These are phyloP conservation scores for Epizoanthus ramosus DNA, from an alignment of 92 coral and sea anemone genomes.

Conservation along the genomic window DNA sequence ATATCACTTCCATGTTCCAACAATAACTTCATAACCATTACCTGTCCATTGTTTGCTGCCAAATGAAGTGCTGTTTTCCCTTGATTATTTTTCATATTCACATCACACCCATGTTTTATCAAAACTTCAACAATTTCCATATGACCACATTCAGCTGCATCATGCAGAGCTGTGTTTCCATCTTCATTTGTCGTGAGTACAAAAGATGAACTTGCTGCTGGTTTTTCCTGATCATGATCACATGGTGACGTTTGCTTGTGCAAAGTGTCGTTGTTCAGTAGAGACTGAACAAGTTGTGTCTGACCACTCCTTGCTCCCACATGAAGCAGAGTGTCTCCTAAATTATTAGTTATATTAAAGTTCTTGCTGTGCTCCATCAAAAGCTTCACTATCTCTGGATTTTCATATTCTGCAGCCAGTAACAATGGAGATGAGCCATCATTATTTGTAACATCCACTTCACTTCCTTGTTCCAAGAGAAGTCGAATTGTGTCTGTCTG, in stretches of 20 bases:
- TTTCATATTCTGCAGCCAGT: neutral
- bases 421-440: conserved; percentile 14
- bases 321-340: conserved; percentile 4
- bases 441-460: conserved; percentile 12
- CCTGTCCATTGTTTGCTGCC: neutral
- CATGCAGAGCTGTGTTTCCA: neutral
- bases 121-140: neutral
- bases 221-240: neutral
- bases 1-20: neutral
- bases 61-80: neutral
- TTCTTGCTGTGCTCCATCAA: neutral
- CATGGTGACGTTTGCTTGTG: neutral
- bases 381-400: neutral
- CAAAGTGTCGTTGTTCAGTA: neutral
- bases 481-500: conserved; percentile 8
- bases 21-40: neutral
- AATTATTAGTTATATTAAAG: neutral
- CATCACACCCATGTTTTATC: neutral
- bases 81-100: neutral
- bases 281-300: neutral
- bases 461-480: conserved; percentile 36
- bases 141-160: neutral
- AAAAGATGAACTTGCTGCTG: too few species aligned
- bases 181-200: too few species aligned
- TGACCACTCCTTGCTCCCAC: neutral